These are phyloP conservation scores for Xenopus tropicalis DNA, from an alignment of 2,113 vertebrate genomes.

Conservation along the genomic window UCB_Xtro_10.0 CM004443.2:60577001-60577500, in stretches of 20 bases:
- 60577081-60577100: slow-evolving; percentile 22
- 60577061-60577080: slow-evolving; percentile 15
- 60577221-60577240: neutral
- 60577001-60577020: slow-evolving; percentile 8
- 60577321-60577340: too few species aligned
- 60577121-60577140: slow-evolving; percentile 27
- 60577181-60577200: slow-evolving; percentile 7
- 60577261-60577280: too few species aligned
- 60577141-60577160: slow-evolving; percentile 18
- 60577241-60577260: neutral
- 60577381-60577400: too few species aligned
- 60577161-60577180: slow-evolving; percentile 16
- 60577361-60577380: too few species aligned
- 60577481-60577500: too few species aligned
- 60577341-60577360: too few species aligned
- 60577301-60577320: too few species aligned
- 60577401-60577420: too few species aligned
- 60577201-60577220: neutral
- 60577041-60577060: slow-evolving; percentile 6
- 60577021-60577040: neutral
- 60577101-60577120: slow-evolving; percentile 15
- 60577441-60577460: too few species aligned
- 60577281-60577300: too few species aligned
- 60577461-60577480: too few species aligned
- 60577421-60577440: too few species aligned